Conservation (phyloP, 2,113 vertebrate species). For the Regulus satrapa region DNA sequence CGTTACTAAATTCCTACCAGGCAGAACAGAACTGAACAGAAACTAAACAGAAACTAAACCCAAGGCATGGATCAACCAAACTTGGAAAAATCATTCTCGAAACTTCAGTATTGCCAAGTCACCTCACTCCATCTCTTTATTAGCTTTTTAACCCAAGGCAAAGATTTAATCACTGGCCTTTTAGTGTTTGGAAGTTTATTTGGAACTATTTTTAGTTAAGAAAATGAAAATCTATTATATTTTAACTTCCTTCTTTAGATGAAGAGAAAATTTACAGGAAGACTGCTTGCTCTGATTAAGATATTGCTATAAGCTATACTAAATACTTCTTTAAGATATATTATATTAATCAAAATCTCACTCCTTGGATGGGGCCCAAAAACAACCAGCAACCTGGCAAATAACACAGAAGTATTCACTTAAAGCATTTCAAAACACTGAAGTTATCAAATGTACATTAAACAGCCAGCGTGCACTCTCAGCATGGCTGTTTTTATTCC, state of each 20-base stretch:
- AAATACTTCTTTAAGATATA: background rate
- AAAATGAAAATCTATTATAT: background rate
- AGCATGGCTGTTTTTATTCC: background rate
- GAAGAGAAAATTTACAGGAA: background rate
- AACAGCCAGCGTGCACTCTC: background rate
- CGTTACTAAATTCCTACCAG: background rate
- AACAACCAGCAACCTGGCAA: background rate
- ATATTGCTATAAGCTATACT: background rate
- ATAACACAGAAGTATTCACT: background rate
- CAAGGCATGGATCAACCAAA: background rate
- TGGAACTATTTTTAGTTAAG: background rate
- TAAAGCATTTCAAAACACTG: background rate
- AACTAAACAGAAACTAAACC: background rate
- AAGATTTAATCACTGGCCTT: background rate
- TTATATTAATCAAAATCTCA: background rate
- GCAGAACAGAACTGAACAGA: too few species aligned
- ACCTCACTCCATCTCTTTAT: background rate
- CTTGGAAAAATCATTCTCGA: background rate
- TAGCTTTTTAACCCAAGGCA: background rate
- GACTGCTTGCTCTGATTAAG: background rate
- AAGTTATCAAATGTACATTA: background rate
- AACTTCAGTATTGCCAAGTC: background rate
- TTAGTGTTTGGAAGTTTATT: conserved; percentile 15
- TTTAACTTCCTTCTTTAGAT: background rate
- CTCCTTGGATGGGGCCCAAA: background rate